Base-by-base conservation (phyloP, 2,888 invertebrate genomes). In the Eupithecia dodoneata region DNA sequence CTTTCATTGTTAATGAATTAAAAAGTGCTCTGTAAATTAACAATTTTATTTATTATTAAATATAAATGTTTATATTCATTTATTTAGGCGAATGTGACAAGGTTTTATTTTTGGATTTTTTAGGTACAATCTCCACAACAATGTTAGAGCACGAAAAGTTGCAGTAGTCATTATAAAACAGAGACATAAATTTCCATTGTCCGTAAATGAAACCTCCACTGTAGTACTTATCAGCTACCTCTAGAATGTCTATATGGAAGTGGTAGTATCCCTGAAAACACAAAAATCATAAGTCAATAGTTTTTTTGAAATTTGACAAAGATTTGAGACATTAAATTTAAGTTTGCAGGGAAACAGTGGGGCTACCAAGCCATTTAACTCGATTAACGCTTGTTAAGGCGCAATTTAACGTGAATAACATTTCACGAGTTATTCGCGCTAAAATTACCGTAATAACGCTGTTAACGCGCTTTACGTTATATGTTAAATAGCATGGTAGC, bases 171-270 rank as follows among this genome's bases (percentile, higher is more conserved):
- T 84, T 89, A 78, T 88, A 89, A 74, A 91, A 89, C 0, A 88
- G 0, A 0, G 90, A 79, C 78, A 85, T 89, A 47, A 91, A 91
- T 0, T 85, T 87, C 76, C 90, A 80, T 55, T 87, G 88, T 13
- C 91, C 91, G 63, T 83, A 90, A 30, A 92, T 76, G 76, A 90
- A 91, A 78, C 83, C 86, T 0, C 90, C 90, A 0, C 84, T 87
- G 75, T 89, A 91, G 76, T 91, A 90, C 4, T 82, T 86, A 30
- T 83, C 82, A 2, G 89, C 87, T 2, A 90, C 75, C 5, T 88
- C 84, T 75, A 87, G 83, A 41, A 91, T 81, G 72, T 91, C 84
- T 1, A 89, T n/a, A 2, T 82, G 80, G 41, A 87, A 81, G 0
- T 75, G 76, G 77, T 90, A 89, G 41, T 84, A 78, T 1, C 90